Conservation (phyloP, 92 coral and sea anemone genomes). For the Montipora capitata region DNA sequence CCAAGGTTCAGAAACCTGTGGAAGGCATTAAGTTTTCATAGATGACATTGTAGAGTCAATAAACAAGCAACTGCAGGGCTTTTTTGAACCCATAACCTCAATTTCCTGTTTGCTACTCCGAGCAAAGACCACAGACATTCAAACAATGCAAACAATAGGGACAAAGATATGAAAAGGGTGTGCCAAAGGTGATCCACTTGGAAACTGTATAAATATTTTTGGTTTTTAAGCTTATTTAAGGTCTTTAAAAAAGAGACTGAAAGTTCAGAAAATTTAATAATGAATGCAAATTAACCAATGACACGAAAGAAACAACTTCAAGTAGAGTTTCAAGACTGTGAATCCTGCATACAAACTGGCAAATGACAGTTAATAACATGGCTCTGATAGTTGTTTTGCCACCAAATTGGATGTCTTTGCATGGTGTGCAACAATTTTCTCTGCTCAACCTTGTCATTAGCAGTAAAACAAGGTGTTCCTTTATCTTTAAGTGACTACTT, state of each 20-base stretch:
- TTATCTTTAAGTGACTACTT: too few species aligned
- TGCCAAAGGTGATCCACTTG: too few species aligned
- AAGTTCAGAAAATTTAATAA: too few species aligned
- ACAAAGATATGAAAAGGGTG: background rate
- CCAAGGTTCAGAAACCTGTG: background rate
- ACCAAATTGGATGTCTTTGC: background rate
- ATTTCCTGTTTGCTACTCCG: conserved; percentile 42
- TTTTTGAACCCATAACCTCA: conserved; percentile 8
- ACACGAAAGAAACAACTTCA: too few species aligned
- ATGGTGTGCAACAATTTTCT: too few species aligned
- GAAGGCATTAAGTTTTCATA: conserved; percentile 1
- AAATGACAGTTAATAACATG: background rate
- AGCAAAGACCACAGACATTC: conserved; percentile 4
- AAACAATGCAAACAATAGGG: conserved; percentile 44
- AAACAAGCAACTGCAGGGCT: conserved; percentile 33
- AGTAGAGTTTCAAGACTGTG: background rate
- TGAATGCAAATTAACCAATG: too few species aligned
- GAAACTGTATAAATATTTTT: too few species aligned
- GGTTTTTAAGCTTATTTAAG: too few species aligned
- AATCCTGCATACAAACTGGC: background rate
- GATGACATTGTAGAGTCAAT: background rate
- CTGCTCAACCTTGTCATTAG: too few species aligned
- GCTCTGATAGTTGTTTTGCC: too few species aligned
- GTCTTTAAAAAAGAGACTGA: too few species aligned
- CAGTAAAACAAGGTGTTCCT: too few species aligned